Evolutionary conservation across 2,888 invertebrate species (phyloP).

Genomic region (Sepioteuthis lessoniana): DNA sequence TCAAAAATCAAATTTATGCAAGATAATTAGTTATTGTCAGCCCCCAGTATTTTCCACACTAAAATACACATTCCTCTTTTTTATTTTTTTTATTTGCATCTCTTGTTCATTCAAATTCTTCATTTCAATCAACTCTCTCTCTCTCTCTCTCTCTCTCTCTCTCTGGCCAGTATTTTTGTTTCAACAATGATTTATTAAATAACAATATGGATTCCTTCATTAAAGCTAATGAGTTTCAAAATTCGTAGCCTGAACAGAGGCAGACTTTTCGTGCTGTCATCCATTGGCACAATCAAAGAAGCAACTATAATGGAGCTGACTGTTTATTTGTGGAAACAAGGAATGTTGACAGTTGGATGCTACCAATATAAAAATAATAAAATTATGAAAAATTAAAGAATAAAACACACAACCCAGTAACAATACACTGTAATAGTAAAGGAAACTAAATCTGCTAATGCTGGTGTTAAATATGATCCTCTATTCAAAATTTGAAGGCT

Average conservation of each 20-base stretch:
- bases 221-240: constrained; percentile 10
- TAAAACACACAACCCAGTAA: background rate
- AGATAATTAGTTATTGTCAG: background rate
- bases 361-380: background rate
- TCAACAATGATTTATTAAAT: background rate
- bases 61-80: background rate
- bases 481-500: background rate
- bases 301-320: background rate
- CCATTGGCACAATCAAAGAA: background rate
- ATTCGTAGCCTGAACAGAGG: background rate
- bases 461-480: background rate
- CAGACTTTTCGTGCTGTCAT: background rate
- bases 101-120: background rate
- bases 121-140: background rate
- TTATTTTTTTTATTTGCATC: background rate
- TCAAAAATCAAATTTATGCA: background rate
- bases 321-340: background rate
- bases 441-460: background rate
- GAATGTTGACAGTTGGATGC: background rate
- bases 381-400: background rate
- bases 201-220: constrained; percentile 23
- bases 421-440: background rate
- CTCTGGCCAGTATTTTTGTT: background rate
- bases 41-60: background rate
- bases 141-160: background rate